Evolutionary conservation across 2,113 vertebrate species (phyloP).

Genomic region (Vireo altiloquus): DNA sequence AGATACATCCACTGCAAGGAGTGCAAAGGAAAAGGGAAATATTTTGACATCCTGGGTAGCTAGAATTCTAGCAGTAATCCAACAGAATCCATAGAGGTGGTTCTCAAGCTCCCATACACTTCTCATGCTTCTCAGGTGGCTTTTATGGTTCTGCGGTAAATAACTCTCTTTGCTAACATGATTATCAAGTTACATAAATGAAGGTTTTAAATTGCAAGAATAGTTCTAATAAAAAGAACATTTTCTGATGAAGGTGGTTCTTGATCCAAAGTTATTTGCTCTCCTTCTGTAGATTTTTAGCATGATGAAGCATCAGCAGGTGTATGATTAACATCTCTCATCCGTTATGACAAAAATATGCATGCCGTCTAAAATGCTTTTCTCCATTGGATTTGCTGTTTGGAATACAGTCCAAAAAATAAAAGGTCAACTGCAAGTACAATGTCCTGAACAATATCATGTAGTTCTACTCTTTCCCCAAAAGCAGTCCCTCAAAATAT

Average conservation of each 20-base stretch:
- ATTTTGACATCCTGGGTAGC: background rate
- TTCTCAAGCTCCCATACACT: background rate
- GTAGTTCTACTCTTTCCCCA: background rate
- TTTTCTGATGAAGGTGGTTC: background rate
- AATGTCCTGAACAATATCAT: background rate
- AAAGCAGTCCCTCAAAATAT: background rate
- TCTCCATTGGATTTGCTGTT: background rate
- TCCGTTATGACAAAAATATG: background rate
- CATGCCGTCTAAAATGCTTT: background rate
- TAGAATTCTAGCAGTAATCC: background rate
- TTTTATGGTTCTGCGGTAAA: background rate
- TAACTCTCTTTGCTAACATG: background rate
- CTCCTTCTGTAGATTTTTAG: background rate
- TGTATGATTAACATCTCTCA: background rate
- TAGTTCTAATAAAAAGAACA: background rate
- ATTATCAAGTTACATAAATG: background rate
- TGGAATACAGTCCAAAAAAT: background rate
- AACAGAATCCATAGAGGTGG: accelerated
- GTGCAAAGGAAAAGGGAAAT: background rate
- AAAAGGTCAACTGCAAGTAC: background rate
- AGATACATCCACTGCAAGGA: background rate
- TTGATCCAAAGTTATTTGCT: background rate
- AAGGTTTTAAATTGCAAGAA: background rate
- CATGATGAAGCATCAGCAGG: background rate
- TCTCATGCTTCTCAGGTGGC: background rate